phyloP scores from a whole-genome alignment of 2,113 vertebrate species.

The Eulemur macaco region DNA sequence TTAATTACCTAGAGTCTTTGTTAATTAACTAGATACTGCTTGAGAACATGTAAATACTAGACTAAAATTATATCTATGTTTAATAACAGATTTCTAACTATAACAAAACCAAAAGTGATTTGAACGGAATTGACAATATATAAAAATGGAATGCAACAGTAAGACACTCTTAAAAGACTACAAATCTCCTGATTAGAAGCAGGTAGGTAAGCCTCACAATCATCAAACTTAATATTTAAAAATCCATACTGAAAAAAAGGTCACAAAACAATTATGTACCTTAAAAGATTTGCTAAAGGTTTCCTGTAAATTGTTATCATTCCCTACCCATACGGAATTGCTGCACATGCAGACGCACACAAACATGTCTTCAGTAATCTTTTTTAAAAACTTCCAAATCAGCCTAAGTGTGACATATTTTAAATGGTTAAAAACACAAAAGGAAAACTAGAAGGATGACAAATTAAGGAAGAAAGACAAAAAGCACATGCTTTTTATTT shows the following conservation, averaged over 20 bases:
- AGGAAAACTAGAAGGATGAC: neutral
- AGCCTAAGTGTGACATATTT: neutral
- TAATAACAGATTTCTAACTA: neutral
- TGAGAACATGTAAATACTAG: neutral
- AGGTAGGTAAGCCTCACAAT: neutral
- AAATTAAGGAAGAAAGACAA: neutral
- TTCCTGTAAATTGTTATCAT: neutral
- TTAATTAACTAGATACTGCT: slow-evolving; percentile 20
- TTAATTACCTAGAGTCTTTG: slow-evolving; percentile 32
- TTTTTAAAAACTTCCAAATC: neutral
- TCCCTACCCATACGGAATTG: neutral
- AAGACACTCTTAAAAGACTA: neutral
- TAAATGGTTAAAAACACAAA: neutral
- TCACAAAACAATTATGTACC: neutral
- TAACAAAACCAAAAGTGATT: slow-evolving; percentile 26
- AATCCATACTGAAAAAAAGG: neutral
- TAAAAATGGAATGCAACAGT: neutral
- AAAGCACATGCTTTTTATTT: neutral
- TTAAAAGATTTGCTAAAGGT: neutral
- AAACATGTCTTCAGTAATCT: neutral
- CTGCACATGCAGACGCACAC: neutral
- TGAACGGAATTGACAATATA: neutral
- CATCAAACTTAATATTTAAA: neutral
- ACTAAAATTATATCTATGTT: neutral
- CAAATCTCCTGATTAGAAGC: neutral